These are phyloP conservation scores for Epinotia ramella DNA, from an alignment of 2,888 invertebrate species.

Conservation along the genomic window DNA sequence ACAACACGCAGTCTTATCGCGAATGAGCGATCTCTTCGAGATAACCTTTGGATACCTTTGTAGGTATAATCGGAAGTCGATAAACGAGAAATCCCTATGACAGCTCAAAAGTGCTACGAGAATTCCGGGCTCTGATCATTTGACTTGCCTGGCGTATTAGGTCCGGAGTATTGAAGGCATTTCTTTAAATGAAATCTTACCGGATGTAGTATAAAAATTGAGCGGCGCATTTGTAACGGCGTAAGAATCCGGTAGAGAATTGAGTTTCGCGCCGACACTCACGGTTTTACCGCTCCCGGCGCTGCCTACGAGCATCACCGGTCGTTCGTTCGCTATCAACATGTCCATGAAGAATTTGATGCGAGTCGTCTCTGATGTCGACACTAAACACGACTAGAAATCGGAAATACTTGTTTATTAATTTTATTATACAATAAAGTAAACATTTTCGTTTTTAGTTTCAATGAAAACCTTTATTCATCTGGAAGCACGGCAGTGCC, in stretches of 20 bases:
- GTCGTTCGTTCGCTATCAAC: slow-evolving; percentile 90
- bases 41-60: too few species aligned
- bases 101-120: too few species aligned
- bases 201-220: slow-evolving; percentile 97
- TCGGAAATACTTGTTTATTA: slow-evolving; percentile 20
- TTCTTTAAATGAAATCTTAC: slow-evolving; percentile 62
- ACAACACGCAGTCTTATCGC: too few species aligned
- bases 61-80: too few species aligned
- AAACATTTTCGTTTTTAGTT: too few species aligned
- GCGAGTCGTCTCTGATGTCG: slow-evolving; percentile 95
- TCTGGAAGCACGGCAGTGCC: too few species aligned
- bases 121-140: too few species aligned
- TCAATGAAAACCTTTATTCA: too few species aligned
- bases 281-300: slow-evolving; percentile 97
- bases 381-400: slow-evolving; percentile 91
- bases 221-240: slow-evolving; percentile 95
- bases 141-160: too few species aligned
- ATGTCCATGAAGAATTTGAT: slow-evolving; percentile 95
- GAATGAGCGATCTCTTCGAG: too few species aligned
- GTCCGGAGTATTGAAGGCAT: not conserved
- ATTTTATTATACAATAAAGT: slow-evolving; percentile 21
- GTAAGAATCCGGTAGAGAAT: slow-evolving; percentile 89
- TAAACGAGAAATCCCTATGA: too few species aligned
- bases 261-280: slow-evolving; percentile 93
- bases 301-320: slow-evolving; percentile 95